phyloP scores from a whole-genome alignment of 2,113 vertebrate genomes.

The Mola mola region DNA sequence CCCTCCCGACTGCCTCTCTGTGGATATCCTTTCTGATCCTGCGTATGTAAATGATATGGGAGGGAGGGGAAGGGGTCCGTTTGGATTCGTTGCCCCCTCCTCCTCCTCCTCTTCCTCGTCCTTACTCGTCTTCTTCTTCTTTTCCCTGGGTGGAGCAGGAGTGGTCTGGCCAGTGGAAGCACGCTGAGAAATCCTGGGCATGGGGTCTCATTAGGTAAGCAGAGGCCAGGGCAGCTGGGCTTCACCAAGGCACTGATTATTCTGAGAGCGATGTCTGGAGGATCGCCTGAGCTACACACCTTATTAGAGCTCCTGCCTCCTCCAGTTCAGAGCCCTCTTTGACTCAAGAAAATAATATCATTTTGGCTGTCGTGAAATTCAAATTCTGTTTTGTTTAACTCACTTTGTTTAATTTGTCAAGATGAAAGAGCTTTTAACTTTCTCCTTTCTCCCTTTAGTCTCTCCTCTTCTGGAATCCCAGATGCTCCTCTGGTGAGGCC shows the following conservation, averaged over 20 bases:
- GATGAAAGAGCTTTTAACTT: slow-evolving; percentile 2
- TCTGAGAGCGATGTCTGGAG: slow-evolving; percentile 68
- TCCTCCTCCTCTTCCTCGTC: slow-evolving; percentile 31
- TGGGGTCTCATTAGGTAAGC: slow-evolving; percentile 83
- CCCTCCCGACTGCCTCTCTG: slow-evolving; percentile 63
- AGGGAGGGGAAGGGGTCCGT: slow-evolving; percentile 21
- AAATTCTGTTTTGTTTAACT: not conserved
- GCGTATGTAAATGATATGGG: slow-evolving; percentile 75
- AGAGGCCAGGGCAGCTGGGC: slow-evolving; percentile 72
- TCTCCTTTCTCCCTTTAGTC: not conserved
- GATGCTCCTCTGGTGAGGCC: slow-evolving; percentile 30
- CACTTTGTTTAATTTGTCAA: not conserved
- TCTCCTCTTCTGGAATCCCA: slow-evolving; percentile 6
- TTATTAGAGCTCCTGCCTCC: slow-evolving; percentile 53
- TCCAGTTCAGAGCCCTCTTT: slow-evolving; percentile 48
- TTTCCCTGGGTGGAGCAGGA: slow-evolving; percentile 61
- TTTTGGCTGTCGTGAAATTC: slow-evolving; percentile 14
- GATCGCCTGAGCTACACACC: slow-evolving; percentile 43
- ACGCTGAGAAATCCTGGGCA: slow-evolving; percentile 71
- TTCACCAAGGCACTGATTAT: slow-evolving; percentile 72
- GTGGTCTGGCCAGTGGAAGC: slow-evolving; percentile 62
- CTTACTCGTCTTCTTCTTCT: slow-evolving; percentile 45
- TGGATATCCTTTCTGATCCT: slow-evolving; percentile 68
- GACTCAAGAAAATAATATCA: slow-evolving; percentile 40
- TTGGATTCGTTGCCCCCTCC: slow-evolving; percentile 51